These are phyloP conservation scores for Dipodomys merriami DNA, from an alignment of 2,113 vertebrate genomes.

Conservation along the genomic window DNA sequence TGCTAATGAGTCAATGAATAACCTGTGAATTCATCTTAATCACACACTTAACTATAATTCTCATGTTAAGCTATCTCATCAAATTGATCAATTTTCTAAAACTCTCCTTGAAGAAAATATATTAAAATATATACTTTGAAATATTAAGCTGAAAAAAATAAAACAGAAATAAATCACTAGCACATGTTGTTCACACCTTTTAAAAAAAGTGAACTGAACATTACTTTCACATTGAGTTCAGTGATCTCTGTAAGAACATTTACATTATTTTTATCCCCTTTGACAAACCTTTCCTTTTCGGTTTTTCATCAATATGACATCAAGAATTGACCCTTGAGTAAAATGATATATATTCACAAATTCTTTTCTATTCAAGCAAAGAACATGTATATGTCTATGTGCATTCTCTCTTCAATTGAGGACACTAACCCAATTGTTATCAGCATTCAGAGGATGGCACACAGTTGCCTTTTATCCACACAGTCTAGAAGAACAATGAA, in stretches of 20 bases:
- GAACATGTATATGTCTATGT: accelerated
- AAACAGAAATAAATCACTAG: not conserved
- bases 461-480: not conserved
- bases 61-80: too few relatives aligned
- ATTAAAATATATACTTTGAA: too few relatives aligned
- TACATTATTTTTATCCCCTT: not conserved
- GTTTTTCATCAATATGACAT: not conserved
- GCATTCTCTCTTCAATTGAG: not conserved
- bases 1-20: too few relatives aligned
- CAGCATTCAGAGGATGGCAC: not conserved
- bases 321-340: not conserved
- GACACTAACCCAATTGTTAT: not conserved
- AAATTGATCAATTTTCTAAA: too few relatives aligned
- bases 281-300: not conserved
- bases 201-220: not conserved
- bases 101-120: too few relatives aligned
- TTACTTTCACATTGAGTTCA: not conserved
- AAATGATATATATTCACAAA: not conserved
- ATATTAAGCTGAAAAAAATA: not conserved
- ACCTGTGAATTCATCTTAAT: too few relatives aligned
- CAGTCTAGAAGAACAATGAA: not conserved
- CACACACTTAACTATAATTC: not conserved
- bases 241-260: not conserved
- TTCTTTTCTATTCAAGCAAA: not conserved
- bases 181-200: not conserved